phyloP scores from a whole-genome alignment of 2,888 invertebrate species.

The Cyaniris semiargus region DNA sequence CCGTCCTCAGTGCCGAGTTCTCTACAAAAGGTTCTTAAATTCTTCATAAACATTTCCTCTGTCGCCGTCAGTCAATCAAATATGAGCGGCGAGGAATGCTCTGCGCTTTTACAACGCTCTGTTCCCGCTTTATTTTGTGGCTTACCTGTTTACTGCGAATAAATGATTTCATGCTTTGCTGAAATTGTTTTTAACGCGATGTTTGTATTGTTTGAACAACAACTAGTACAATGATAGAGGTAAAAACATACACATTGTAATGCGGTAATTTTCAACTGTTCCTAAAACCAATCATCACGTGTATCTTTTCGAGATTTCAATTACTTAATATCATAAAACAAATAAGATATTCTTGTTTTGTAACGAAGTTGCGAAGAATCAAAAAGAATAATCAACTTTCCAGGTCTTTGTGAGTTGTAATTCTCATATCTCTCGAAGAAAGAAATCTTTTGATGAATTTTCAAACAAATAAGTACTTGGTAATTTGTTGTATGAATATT shows the following conservation, averaged over 20 bases:
- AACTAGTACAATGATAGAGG: slow-evolving; percentile 5
- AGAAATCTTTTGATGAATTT: slow-evolving; percentile 14
- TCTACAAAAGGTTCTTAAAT: slow-evolving; percentile 29
- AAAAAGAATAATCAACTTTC: slow-evolving; percentile 22
- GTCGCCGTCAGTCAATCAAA: slow-evolving; percentile 29
- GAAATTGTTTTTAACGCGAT: neutral
- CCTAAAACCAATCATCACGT: neutral
- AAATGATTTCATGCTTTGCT: slow-evolving; percentile 9
- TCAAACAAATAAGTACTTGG: slow-evolving; percentile 24
- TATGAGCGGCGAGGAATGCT: slow-evolving; percentile 13
- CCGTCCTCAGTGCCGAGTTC: slow-evolving; percentile 42
- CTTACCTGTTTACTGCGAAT: slow-evolving; percentile 17
- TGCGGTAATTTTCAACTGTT: slow-evolving; percentile 27
- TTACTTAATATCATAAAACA: neutral
- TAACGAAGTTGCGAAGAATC: slow-evolving; percentile 21
- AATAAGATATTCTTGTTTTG: slow-evolving; percentile 3
- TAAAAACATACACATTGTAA: no score
- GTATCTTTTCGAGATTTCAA: neutral
- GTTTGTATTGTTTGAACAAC: slow-evolving; percentile 3
- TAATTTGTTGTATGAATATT: slow-evolving; percentile 20
- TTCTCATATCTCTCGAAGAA: neutral
- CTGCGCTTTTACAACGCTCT: neutral
- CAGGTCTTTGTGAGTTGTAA: slow-evolving; percentile 22
- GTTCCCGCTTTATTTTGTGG: slow-evolving; percentile 5
- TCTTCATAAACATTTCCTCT: slow-evolving; percentile 32